A percentile compares a stretch with the other conserved stretches of the same genome.
Conservation (phyloP, 2,113 vertebrate species). For the Corythornis madagascariensis region DNA sequence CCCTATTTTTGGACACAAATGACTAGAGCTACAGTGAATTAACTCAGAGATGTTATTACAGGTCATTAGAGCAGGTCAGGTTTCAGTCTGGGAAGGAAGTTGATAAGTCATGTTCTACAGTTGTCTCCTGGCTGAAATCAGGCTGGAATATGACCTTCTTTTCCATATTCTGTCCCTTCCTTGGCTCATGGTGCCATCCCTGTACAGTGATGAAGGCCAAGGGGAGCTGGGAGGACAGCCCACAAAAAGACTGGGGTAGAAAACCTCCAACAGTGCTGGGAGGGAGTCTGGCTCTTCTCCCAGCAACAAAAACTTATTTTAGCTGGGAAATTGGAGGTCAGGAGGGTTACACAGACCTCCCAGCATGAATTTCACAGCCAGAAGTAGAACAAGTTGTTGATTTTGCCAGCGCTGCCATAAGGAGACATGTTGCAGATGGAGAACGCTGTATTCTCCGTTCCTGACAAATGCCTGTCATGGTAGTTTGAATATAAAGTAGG, state of each 20-base stretch:
- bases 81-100: background rate
- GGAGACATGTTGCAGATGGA: background rate
- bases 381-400: background rate
- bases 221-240: background rate
- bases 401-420: constrained; percentile 7
- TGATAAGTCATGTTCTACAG: background rate
- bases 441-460: constrained; percentile 8
- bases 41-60: background rate
- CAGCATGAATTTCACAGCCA: constrained; percentile 5
- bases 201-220: fast-evolving
- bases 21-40: background rate
- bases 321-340: background rate
- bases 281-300: background rate
- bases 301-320: background rate
- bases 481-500: constrained; percentile 24
- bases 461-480: background rate
- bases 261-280: background rate
- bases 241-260: background rate
- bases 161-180: background rate
- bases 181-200: background rate
- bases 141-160: background rate
- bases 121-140: background rate
- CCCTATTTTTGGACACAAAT: background rate
- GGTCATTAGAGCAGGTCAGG: background rate
- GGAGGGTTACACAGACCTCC: background rate